Evolutionary conservation across 1,140 invertebrate species (phyloP), one percentile per base, ranked within the genome.

Genomic region (Leptinotarsa texana): DNA sequence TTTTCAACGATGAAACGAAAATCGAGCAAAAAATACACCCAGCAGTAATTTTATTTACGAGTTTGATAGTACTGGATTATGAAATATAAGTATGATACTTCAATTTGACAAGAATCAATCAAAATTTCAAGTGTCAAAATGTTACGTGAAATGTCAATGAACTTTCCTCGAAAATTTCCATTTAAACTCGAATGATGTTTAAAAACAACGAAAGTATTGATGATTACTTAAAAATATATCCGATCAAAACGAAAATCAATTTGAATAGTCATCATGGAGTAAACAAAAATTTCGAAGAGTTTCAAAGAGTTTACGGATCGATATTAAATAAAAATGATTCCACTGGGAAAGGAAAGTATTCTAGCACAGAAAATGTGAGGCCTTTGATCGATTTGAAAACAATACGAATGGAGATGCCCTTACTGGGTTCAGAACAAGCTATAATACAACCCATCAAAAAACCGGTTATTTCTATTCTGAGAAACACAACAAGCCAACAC

Each of bases 121-220:
- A 27, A 69, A 69, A 69, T 69, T 69, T 15, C 18, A 69, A 69
- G n/a, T 69, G 67, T 69, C 67, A 69, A 69, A 69, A 42, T 69
- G 27, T 18, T 22, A 65, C 27, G 21, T 65, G 21, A 22, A 33
- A 65, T 24, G 21, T 15, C 21, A 65, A 18, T 13, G 13, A 22
- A 24, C 15, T 65, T 65, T 65, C 21, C 63, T 65, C 11, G 17
- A 65, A 65, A 65, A 13, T 33, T n/a, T 15, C 21, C 63, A 13
- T 21, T 65, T 22, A n/a, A 21, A 17, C 13, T 65, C 4, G 21
- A 65, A 33, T 33, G n/a, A 63, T 72, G 71, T 17, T 17, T n/a
- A 57, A 71, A 22, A 18, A 72, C 13, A 63, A 27, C 18, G n/a
- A 63, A 0, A 47, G 27, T 13, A n/a, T 72, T 13, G 42, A 27